Evolutionary conservation across 2,113 vertebrate species (phyloP), one percentile per base, ranked within the genome.

Genomic region (Oreochromis niloticus): DNA sequence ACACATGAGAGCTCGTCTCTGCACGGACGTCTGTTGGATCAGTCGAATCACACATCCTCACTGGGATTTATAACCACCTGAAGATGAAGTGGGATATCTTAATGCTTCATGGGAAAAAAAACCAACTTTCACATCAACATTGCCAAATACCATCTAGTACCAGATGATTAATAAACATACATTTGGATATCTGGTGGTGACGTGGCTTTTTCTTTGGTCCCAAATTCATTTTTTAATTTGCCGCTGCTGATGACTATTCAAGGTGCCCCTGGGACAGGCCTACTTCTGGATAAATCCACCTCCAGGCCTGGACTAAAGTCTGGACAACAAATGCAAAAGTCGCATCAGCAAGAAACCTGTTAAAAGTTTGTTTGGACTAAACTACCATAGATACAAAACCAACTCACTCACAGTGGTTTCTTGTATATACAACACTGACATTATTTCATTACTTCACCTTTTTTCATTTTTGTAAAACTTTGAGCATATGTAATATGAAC

Each of bases 1-100:
- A 79, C 86, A 83, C 85, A 82, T 6, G 55, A 78, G 85, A 89
- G 86, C 78, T 27, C 7, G 83, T 85, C 80, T 66, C 78, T 39
- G 16, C 68, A 54, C 13, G 61, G 63, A 52, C 12, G 80, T 85
- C 90, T 88, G 90, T 85, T 71, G 91, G 84, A 85, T 93, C 83
- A 12, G 55, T 48, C 1, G 7, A n/a, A 66, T 83, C 86, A 48
- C 75, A 59, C 57, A 54, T 36, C 8, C 59, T 55, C 71, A 39
- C 41, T 24, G 79, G 32, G 66, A 59, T 92, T 91, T 56, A 78
- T 59, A 36, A 86, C 87, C 16, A 22, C 82, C 82, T 88, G 32
- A 68, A 83, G 86, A 88, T n/a, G 41, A 11, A 81, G 52, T 16
- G 36, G 81, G 19, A 43, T 82, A 61, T 80, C 10, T n/a, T 24